Base-by-base conservation (phyloP, 30 jellyfish, hydroid and myxozoan genomes). In the Turritopsis dohrnii region DNA sequence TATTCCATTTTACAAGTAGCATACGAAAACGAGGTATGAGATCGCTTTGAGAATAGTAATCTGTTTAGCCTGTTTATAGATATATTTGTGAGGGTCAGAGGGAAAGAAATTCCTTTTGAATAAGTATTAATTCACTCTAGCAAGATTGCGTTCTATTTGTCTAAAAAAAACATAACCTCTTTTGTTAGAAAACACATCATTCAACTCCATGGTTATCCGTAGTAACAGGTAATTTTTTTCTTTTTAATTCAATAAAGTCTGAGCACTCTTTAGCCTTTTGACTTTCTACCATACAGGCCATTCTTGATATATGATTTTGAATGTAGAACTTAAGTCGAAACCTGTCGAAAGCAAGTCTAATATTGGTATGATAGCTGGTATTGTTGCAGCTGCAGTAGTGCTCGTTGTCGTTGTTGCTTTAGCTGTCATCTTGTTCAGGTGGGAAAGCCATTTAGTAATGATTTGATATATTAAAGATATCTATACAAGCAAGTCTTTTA, bases 1-100 rank as follows among this genome's bases (percentile, higher is more conserved):
- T 92, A 92, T 79, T 31, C 86, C 21, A 88, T 85, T 18, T 84
- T 92, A 52, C 93, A 81, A 52, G 72, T 96, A 8, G 96, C 93
- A 22, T 81, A 79, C 52, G 89, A 73, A 5, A 71, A 87, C 13
- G 60, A 41, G 60, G 60, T 41, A 41, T 41, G 1, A 87, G 81
- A 75, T 95, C 83, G 65, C 3, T 25, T 20, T n/a, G 0, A 8
- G 24, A 22, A 0, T 81, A 0, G 19, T 22, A 25, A 5, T 53
- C 21, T 75, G 52, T 30, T 23, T 75, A 16, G 1, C 24, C 21
- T 25, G 83, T 22, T 16, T 22, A 8, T 25, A 23, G 66, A 17
- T 23, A 5, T 75, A 23, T 75, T 75, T n/a, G n/a, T n/a, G n/a
- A n/a, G n/a, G n/a, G n/a, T n/a, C n/a, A n/a, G n/a, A n/a, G n/a